Conservation (phyloP, 2,888 invertebrate genomes). For the Apotomis capreana region DNA sequence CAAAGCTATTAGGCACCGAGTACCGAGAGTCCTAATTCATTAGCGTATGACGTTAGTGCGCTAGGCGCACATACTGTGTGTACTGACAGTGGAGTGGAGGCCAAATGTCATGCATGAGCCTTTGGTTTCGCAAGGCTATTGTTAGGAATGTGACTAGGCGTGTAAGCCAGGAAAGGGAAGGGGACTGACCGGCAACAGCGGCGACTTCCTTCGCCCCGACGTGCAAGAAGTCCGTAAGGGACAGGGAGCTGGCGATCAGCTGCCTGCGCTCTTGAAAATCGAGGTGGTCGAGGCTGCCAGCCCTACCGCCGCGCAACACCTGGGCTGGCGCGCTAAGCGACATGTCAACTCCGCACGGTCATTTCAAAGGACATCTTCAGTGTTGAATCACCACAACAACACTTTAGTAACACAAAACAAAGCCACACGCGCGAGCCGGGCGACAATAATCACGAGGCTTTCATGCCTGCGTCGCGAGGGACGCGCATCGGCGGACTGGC, state of each 20-base stretch:
- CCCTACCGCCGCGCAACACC: constrained; percentile 84
- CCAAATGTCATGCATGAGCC: constrained; percentile 58
- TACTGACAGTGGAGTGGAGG: constrained; percentile 45
- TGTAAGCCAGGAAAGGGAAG: constrained; percentile 56
- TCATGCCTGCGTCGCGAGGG: constrained; percentile 76
- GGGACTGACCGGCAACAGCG: constrained; percentile 78
- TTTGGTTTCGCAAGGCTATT: constrained; percentile 74
- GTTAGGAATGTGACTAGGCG: constrained; percentile 66
- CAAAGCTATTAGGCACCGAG: constrained; percentile 22
- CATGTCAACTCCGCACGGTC: constrained; percentile 81
- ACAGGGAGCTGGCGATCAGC: constrained; percentile 93
- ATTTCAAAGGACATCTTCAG: constrained; percentile 70
- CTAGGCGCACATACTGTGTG: constrained; percentile 26
- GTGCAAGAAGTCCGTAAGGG: constrained; percentile 92
- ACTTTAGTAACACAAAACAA: constrained; percentile 70
- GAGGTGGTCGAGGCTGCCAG: constrained; percentile 93
- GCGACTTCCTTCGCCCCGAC: constrained; percentile 85
- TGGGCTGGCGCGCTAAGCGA: constrained; percentile 80
- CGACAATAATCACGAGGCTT: constrained; percentile 56
- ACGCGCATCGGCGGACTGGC: constrained; percentile 80
- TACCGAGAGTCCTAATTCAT: constrained; percentile 39
- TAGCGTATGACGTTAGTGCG: constrained; percentile 36
- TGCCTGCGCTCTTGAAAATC: constrained; percentile 96
- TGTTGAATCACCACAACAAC: constrained; percentile 64
- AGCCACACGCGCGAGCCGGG: constrained; percentile 69